Base-by-base conservation (phyloP, 2,888 invertebrate genomes). In the Archaeoteleia sp. region DNA sequence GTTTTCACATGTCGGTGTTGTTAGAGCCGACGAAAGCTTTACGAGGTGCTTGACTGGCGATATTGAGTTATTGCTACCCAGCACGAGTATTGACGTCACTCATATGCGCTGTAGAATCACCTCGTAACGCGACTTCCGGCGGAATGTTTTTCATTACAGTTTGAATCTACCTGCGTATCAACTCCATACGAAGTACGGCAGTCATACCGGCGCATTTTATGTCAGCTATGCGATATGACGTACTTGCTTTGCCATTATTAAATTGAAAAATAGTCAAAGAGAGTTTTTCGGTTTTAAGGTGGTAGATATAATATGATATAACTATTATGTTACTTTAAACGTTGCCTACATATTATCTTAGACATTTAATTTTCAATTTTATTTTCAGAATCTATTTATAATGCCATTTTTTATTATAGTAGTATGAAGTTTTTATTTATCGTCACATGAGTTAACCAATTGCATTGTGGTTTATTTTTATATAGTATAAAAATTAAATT, bases 101-200 rank as follows among this genome's bases (percentile, higher is more conserved):
- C 39, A 57, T 63, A 63, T 57, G 51, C 13, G 57, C 46, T 51
- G 53, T 42, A 29, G 42, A 58, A 65, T 57, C 40, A 57, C 51
- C 45, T 58, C 58, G 48, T 58, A 65, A 65, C 46, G 29, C 15
- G 32, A 46, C 58, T 58, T 65, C 46, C 53, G 40, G 35, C 15
- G 35, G 48, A 53, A 65, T 57, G 40, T 65, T 53, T 65, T 65
- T 65, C 65, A 58, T 65, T 65, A 65, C 35, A 57, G 51, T 58
- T 53, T 53, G 53, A 53, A 58, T 46, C 32, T 51, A 51, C 45
- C 34, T 48, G 54, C 53, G 30, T 48, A 61, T 53, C 53, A 40
- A 46, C 30, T 60, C 51, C 2, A 45, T n/a, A 37, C 25, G 17
- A 29, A 45, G 30, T 62, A 42, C 49, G 42, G 46, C 53, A 40